phyloP scores from a whole-genome alignment of 2,113 vertebrate species.

The Casuarius casuarius region DNA sequence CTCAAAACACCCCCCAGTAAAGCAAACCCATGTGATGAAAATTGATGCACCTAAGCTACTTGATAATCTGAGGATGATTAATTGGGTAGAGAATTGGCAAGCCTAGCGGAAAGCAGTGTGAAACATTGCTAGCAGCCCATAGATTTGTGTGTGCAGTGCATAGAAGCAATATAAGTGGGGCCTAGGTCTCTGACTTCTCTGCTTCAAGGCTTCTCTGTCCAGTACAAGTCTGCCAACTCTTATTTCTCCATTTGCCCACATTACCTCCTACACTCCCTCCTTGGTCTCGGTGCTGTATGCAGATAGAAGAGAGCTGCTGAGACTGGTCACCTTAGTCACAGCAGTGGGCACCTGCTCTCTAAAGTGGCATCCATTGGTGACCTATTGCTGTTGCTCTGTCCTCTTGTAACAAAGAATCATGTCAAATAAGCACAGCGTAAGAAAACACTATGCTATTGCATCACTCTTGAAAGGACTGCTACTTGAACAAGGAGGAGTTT shows the following conservation, averaged over 20 bases:
- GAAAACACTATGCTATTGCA: not conserved
- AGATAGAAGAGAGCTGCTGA: not conserved
- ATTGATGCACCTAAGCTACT: not conserved
- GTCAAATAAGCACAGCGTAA: not conserved
- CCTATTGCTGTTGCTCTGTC: not conserved
- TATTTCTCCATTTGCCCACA: not conserved
- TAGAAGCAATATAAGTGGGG: not conserved
- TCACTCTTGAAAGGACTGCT: not conserved
- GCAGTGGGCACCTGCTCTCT: not conserved
- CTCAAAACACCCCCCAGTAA: not conserved
- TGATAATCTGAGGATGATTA: not conserved
- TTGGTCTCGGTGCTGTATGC: not conserved
- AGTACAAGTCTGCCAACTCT: not conserved
- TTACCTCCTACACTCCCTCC: not conserved
- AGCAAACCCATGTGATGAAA: not conserved
- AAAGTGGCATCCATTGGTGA: too few species aligned
- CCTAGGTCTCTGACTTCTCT: not conserved
- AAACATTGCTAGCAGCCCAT: not conserved
- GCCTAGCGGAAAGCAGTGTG: fast-evolving
- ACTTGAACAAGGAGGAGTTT: not conserved
- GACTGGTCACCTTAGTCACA: not conserved
- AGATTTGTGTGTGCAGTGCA: too few species aligned
- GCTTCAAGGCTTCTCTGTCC: not conserved
- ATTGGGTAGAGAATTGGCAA: not conserved
- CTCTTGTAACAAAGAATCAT: not conserved